Evolutionary conservation across 2,113 vertebrate genomes (phyloP).

Genomic region (Peromyscus californicus): DNA sequence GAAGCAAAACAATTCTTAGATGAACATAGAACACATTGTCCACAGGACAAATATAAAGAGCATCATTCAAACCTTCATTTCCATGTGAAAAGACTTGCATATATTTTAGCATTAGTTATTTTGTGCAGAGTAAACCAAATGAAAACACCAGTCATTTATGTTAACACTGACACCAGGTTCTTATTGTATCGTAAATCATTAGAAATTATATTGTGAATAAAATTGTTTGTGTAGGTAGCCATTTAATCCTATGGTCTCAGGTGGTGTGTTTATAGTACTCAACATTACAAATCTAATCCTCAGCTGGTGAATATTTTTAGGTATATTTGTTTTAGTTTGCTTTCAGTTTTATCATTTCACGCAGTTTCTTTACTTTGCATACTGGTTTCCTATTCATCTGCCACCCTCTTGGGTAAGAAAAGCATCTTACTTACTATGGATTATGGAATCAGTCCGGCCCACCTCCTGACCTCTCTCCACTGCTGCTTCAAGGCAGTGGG

Average conservation of each 20-base stretch:
- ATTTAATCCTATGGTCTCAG: neutral
- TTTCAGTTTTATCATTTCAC: slow-evolving; percentile 32
- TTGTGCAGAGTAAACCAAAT: neutral
- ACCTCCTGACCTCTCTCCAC: neutral
- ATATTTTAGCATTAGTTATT: neutral
- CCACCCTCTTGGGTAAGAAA: slow-evolving; percentile 3
- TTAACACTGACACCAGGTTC: neutral
- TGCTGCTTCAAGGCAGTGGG: neutral
- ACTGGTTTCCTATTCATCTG: neutral
- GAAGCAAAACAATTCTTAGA: neutral
- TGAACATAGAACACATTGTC: neutral
- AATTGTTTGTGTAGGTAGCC: neutral
- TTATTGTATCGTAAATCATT: neutral
- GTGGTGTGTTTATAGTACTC: neutral
- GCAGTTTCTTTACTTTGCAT: slow-evolving; percentile 5
- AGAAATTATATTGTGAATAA: neutral
- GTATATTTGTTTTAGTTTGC: neutral
- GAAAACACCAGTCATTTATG: neutral
- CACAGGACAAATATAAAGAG: neutral
- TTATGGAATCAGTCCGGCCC: neutral
- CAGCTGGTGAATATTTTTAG: neutral
- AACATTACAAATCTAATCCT: neutral
- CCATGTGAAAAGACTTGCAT: neutral
- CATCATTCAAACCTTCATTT: neutral
- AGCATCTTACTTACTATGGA: slow-evolving; percentile 4